phyloP scores from a whole-genome alignment of 2,888 invertebrate species.

The Xylocampa areola region DNA sequence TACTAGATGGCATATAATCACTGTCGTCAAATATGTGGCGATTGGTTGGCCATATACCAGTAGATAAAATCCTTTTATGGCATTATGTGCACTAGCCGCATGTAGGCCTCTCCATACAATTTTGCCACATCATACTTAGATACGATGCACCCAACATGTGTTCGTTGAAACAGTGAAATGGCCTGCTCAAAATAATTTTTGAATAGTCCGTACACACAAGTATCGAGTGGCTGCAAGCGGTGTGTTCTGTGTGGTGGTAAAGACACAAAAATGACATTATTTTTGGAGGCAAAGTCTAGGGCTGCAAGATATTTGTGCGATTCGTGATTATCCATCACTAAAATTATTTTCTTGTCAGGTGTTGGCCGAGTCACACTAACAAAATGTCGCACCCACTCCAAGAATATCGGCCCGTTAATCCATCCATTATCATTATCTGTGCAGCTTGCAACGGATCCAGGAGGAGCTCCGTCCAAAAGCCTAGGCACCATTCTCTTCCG shows the following conservation, averaged over 20 bases:
- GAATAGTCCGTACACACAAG: slow-evolving; percentile 42
- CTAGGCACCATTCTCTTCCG: slow-evolving; percentile 59
- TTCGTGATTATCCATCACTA: slow-evolving; percentile 41
- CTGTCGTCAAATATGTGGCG: slow-evolving; percentile 40
- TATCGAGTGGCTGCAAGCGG: slow-evolving; percentile 38
- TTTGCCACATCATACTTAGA: slow-evolving; percentile 44
- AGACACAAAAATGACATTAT: slow-evolving; percentile 50
- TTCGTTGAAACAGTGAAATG: slow-evolving; percentile 36
- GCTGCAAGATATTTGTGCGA: slow-evolving; percentile 43
- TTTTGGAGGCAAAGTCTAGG: slow-evolving; percentile 43
- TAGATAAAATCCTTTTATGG: slow-evolving; percentile 45
- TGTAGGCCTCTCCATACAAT: slow-evolving; percentile 36
- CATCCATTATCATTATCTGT: slow-evolving; percentile 50
- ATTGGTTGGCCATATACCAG: slow-evolving; percentile 47
- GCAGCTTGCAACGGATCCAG: slow-evolving; percentile 42
- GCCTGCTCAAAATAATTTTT: slow-evolving; percentile 44
- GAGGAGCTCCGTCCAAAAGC: slow-evolving; percentile 56
- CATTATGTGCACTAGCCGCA: slow-evolving; percentile 49
- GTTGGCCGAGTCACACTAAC: slow-evolving; percentile 41
- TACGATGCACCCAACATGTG: slow-evolving; percentile 42
- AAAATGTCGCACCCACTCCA: slow-evolving; percentile 48
- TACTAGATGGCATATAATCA: slow-evolving; percentile 38
- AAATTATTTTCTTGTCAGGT: slow-evolving; percentile 35
- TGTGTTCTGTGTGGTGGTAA: slow-evolving; percentile 49
- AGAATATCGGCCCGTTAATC: slow-evolving; percentile 46